Base-by-base conservation (phyloP, 35 echinoderm and acorn worm species). In the Patiria miniata region DNA sequence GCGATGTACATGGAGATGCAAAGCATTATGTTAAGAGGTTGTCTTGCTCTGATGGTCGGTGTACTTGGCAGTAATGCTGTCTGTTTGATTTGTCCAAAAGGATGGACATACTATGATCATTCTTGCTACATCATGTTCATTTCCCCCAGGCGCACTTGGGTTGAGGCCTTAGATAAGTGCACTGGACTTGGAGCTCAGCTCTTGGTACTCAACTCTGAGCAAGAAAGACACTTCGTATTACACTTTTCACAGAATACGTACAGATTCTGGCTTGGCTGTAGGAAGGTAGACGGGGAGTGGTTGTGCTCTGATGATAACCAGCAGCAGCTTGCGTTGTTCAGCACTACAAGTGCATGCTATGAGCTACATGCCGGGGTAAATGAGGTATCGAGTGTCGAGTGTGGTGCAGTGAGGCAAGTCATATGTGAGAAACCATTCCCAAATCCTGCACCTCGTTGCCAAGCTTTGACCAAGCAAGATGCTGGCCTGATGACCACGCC, bases 21-120 rank as follows among this genome's bases (percentile, higher is more conserved):
- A 36, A 73, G 65, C 65, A 73, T 73, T 23, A 22, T 73, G 19
- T 73, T 73, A 28, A 7, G 34, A 73, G 65, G 65, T 73, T 73
- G 21, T 10, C 8, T 73, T 73, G 65, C 65, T 73, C 34, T 73
- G 65, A 69, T 69, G 65, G 26, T 73, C 29, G 29, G 30, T 73
- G 29, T 73, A 22, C 65, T 28, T 14, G 26, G 65, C 65, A 73
- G 19, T 36, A 23, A 73, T 73, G 65, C 65, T 23, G 29, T 73
- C 26, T 34, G 8, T 14, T 26, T 23, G 65, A 34, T 14, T 4
- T 73, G 65, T 30, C 65, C 26, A 34, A 4, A 32, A 14, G 65
- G 65, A 32, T 73, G 65, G 65, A 73, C 14, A 73, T 34, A 16
- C 15, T 23, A 73, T 23, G 29, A 36, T 34, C 26, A 73, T 1